Percentiles rank a stretch among this genome's conserved stretches.
Conservation (phyloP, 2,113 vertebrate genomes). For the Lycocorax pyrrhopterus region DNA sequence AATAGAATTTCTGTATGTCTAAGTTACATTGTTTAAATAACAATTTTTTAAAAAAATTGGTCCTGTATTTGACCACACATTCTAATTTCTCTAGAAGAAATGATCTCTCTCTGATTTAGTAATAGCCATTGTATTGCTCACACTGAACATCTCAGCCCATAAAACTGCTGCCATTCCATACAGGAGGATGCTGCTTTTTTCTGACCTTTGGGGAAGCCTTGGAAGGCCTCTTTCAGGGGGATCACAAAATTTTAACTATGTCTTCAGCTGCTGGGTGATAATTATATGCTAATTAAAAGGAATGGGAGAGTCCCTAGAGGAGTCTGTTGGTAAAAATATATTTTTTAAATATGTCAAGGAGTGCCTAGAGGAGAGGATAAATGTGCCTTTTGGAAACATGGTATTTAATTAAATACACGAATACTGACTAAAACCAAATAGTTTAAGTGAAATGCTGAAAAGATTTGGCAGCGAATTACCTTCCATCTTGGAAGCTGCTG, state of each 20-base stretch:
- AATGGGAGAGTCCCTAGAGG: background rate
- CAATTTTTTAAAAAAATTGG: rapidly evolving
- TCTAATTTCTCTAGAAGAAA: background rate
- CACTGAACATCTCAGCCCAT: background rate
- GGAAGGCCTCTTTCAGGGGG: background rate
- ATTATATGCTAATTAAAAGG: constrained; percentile 57
- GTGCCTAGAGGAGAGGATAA: constrained; percentile 44
- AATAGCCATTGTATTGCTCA: background rate
- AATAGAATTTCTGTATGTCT: background rate
- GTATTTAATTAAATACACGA: constrained; percentile 31
- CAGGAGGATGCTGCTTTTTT: background rate
- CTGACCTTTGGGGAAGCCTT: background rate
- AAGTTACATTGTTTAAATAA: background rate
- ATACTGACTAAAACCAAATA: constrained; percentile 24
- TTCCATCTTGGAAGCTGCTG: constrained; percentile 25
- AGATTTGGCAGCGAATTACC: background rate
- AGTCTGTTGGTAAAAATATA: constrained; percentile 44
- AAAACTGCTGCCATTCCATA: background rate
- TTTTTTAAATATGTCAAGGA: constrained; percentile 56
- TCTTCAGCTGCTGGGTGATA: constrained; percentile 44
- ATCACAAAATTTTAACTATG: constrained; percentile 46
- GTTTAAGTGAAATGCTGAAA: background rate
- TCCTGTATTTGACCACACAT: background rate
- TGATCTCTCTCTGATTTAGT: background rate
- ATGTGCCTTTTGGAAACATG: background rate